These are phyloP conservation scores for Pipa parva DNA, from an alignment of 2,113 vertebrate genomes.

Conservation along the genomic window DNA sequence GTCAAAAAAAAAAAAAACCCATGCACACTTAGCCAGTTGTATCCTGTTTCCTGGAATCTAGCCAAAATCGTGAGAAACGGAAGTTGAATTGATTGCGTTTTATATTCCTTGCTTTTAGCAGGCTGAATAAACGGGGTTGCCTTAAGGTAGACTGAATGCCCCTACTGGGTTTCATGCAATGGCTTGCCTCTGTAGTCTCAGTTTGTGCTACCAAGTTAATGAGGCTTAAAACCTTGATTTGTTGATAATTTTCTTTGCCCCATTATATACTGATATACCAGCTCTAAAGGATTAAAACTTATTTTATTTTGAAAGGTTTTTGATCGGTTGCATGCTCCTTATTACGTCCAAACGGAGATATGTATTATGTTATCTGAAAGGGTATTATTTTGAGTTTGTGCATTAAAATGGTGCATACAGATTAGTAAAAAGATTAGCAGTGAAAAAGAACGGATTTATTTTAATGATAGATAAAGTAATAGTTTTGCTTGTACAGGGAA, in stretches of 20 bases:
- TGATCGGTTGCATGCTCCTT: no score
- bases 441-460: no score
- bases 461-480: no score
- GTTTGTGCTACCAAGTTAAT: slow-evolving; percentile 44
- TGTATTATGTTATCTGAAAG: no score
- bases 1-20: slow-evolving; percentile 49
- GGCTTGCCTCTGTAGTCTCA: slow-evolving; percentile 45
- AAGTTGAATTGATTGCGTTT: slow-evolving; percentile 48
- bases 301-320: no score
- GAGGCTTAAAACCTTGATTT: slow-evolving; percentile 47
- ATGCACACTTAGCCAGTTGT: slow-evolving; percentile 50
- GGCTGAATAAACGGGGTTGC: slow-evolving; percentile 56
- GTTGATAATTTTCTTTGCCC: slow-evolving; percentile 26
- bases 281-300: no score
- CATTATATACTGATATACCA: no score
- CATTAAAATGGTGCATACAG: no score
- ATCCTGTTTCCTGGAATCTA: slow-evolving; percentile 53
- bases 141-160: slow-evolving; percentile 55
- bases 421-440: no score
- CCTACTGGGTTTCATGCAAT: slow-evolving; percentile 59
- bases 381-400: no score
- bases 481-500: no score
- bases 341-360: no score
- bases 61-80: slow-evolving; percentile 49
- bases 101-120: slow-evolving; percentile 46